Conservation (phyloP, 2,797 vertebrate species). For the Pseudomugil gertrudae region DNA sequence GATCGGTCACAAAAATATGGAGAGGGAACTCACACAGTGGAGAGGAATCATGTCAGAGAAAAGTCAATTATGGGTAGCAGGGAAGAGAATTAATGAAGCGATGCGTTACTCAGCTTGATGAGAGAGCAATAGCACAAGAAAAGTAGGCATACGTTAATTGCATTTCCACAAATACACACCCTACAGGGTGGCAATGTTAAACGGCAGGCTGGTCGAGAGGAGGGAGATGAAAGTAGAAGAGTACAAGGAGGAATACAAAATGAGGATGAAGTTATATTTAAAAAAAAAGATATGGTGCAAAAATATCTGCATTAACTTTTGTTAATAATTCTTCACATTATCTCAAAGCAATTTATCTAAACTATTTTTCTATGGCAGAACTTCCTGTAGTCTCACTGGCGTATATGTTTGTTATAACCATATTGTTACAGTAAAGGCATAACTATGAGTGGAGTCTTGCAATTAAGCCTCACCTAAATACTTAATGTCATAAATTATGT, state of each 20-base stretch:
- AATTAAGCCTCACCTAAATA: conserved; percentile 4
- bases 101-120: conserved; percentile 83
- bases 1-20: conserved; percentile 75
- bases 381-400: neutral
- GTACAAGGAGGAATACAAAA: conserved; percentile 65
- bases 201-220: conserved; percentile 79
- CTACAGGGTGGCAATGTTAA: conserved; percentile 60
- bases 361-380: neutral
- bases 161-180: conserved; percentile 76
- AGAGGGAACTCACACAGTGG: conserved; percentile 74
- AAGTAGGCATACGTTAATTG: conserved; percentile 81
- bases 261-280: conserved; percentile 41
- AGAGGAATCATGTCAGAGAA: conserved; percentile 85
- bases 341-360: neutral
- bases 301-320: neutral
- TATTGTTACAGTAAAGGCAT: neutral
- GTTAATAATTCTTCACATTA: neutral
- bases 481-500: conserved; percentile 12
- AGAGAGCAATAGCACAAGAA: conserved; percentile 67
- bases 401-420: neutral
- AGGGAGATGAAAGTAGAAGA: conserved; percentile 61
- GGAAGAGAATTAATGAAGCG: conserved; percentile 86
- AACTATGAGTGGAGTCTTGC: conserved; percentile 3
- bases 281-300: conserved; percentile 10
- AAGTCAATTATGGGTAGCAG: conserved; percentile 84